phyloP scores from a whole-genome alignment of 2,113 vertebrate species.

The Narcine bancroftii region DNA sequence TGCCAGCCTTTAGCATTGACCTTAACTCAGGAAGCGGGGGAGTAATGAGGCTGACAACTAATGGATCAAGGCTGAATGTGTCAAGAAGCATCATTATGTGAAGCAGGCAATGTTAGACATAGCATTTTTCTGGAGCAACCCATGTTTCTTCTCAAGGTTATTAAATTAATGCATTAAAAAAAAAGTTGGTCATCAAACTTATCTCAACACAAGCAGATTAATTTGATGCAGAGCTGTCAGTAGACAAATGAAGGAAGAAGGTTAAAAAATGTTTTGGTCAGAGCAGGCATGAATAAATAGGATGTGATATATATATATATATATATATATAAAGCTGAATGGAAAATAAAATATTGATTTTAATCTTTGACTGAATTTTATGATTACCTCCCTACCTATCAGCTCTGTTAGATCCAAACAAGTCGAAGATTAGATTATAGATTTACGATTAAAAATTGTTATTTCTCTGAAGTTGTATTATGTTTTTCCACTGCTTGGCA shows the following conservation, averaged over 20 bases:
- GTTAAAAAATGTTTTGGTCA: neutral
- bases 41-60: conserved; percentile 41
- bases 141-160: conserved; percentile 38
- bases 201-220: neutral
- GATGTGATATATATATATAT: conserved; percentile 23
- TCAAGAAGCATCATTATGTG: conserved; percentile 40
- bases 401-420: conserved; percentile 7
- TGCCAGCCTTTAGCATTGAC: conserved; percentile 44
- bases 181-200: neutral
- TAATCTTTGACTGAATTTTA: conserved; percentile 29
- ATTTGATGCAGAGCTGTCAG: neutral
- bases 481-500: neutral
- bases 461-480: conserved; percentile 27
- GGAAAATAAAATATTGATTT: conserved; percentile 30
- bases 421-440: conserved; percentile 32
- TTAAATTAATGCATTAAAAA: neutral
- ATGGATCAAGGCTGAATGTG: conserved; percentile 37
- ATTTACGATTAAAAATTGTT: conserved; percentile 17
- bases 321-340: neutral
- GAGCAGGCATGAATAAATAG: conserved; percentile 18
- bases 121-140: conserved; percentile 43
- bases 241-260: neutral
- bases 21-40: conserved; percentile 46
- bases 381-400: conserved; percentile 5
- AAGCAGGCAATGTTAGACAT: conserved; percentile 42